Base-by-base conservation (phyloP, 2,113 vertebrate species). In the Archilochus colubris region DNA sequence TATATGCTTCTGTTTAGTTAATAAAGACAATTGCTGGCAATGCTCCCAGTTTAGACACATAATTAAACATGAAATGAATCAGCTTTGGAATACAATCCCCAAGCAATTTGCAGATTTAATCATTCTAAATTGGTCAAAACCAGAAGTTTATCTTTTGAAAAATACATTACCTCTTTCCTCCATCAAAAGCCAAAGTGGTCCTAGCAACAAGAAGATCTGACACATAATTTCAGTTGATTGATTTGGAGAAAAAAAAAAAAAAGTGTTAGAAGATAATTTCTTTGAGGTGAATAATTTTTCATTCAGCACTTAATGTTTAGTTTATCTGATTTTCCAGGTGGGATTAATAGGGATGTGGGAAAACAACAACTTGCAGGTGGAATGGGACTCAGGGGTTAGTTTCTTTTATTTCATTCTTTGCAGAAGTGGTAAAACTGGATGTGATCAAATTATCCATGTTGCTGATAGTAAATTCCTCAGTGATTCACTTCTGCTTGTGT, bases 61-160 rank as follows among this genome's bases (percentile, higher is more conserved):
- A 92, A 94, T 92, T 94, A 94, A 89, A 51, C 67, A 82, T 61
- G 4, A 92, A 96, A 89, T 79, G 4, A 89, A 89, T 89, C 4
- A 0, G 17, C 12, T 92, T 92, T 89, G 70, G 54, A 91, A 87
- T 62, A 55, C 10, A 87, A 91, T 68, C 28, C 22, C 33, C 40
- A 79, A 85, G 43, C 14, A 94, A 62, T 87, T 82, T 83, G 27
- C 55, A 55, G 46, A 46, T 93, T 85, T 85, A 85, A 55, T 92
- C 12, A 7, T 33, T 33, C 12, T 62, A 63, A 81, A 92, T 53
- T 66, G 28, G 43, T 73, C 36, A 92, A 87, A 80, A 92, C 54
- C n/a, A 76, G 46, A 93, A 76, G 11, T 57, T 70, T 25, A 51
- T 9, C 5, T 53, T 85, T 66, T 36, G 25, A 91, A 89, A 82